A percentile compares a stretch with the other conserved stretches of the same genome.
These are phyloP conservation scores for Arvicanthis niloticus DNA, from an alignment of 2,113 vertebrate species.

Conservation along the genomic window DNA sequence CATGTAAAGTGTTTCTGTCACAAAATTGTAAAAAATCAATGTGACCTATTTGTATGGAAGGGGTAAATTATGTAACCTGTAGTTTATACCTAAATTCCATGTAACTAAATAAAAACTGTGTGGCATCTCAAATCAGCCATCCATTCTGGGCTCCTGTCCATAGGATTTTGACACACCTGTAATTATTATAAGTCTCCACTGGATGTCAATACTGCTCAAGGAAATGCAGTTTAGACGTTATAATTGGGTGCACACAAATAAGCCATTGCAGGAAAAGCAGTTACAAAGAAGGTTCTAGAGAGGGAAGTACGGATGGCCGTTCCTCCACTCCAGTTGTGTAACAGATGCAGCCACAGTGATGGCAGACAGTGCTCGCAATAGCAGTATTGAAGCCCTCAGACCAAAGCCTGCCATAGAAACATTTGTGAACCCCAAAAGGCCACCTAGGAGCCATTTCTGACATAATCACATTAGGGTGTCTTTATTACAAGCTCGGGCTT, in stretches of 20 bases:
- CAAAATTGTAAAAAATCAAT: not conserved
- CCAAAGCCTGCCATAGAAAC: not conserved
- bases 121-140: not conserved
- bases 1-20: not conserved
- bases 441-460: no score
- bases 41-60: not conserved
- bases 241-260: slow-evolving; percentile 2
- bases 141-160: not conserved
- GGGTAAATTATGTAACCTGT: not conserved
- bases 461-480: no score
- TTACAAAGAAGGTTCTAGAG: not conserved
- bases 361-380: not conserved
- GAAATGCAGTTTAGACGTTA: slow-evolving; percentile 76
- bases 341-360: not conserved
- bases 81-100: not conserved
- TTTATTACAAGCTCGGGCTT: no score
- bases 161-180: slow-evolving; percentile 80
- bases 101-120: not conserved
- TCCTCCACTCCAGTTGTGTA: not conserved
- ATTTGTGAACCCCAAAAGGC: no score
- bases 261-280: not conserved
- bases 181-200: slow-evolving; percentile 88
- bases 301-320: not conserved
- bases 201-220: slow-evolving; percentile 90
- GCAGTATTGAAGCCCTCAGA: not conserved